phyloP scores from a whole-genome alignment of 92 coral and sea anemone genomes.

The Epizoanthus rinbou region DNA sequence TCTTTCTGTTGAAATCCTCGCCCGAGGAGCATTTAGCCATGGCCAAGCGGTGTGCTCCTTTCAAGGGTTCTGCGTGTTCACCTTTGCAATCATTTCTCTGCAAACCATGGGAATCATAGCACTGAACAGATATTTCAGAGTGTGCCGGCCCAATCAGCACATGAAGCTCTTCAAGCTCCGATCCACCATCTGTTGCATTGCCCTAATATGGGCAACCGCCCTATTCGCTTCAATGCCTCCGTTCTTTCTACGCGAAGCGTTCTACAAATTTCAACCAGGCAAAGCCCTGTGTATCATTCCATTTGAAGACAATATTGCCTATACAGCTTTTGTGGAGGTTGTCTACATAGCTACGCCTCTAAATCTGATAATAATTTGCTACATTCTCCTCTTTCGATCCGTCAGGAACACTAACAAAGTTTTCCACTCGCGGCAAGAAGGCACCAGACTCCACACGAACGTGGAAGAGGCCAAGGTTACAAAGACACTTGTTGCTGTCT shows the following conservation, averaged over 20 bases:
- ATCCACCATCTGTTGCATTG: slow-evolving; percentile 36
- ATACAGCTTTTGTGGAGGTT: slow-evolving; percentile 58
- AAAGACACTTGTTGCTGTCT: slow-evolving; percentile 70
- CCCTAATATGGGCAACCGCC: slow-evolving; percentile 52
- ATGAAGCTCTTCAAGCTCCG: slow-evolving; percentile 47
- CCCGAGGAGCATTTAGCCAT: slow-evolving; percentile 56
- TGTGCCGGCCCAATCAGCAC: slow-evolving; percentile 59
- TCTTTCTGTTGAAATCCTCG: slow-evolving; percentile 54
- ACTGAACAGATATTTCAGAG: slow-evolving; percentile 65
- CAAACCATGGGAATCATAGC: slow-evolving; percentile 76
- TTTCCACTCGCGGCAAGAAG: slow-evolving; percentile 41
- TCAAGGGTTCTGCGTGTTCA: slow-evolving; percentile 66
- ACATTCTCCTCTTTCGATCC: slow-evolving; percentile 55
- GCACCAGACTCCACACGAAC: slow-evolving; percentile 60
- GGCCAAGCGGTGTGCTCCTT: slow-evolving; percentile 52
- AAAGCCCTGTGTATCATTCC: slow-evolving; percentile 81
- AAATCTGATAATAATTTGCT: slow-evolving; percentile 54
- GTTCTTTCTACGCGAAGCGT: slow-evolving; percentile 47
- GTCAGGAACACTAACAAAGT: slow-evolving; percentile 60
- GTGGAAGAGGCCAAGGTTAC: slow-evolving; percentile 86
- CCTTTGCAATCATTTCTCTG: slow-evolving; percentile 61
- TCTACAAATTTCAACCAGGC: slow-evolving; percentile 79
- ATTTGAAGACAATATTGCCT: slow-evolving; percentile 66
- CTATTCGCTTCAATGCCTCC: slow-evolving; percentile 66
- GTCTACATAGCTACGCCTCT: slow-evolving; percentile 57